Percentiles rank a stretch among this genome's conserved stretches.
Conservation (phyloP, 2,113 vertebrate species). For the zebrafish (Danio rerio) region GRCz12tu NC_133196.1:12718501-12719000, state of each 20-base stretch:
- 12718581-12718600: no score
- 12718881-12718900: conserved; percentile 69
- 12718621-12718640: no score
- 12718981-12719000: conserved; percentile 70
- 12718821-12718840: conserved; percentile 81
- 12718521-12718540: no score
- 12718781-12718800: conserved; percentile 85
- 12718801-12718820: conserved; percentile 86
- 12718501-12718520: no score
- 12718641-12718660: no score
- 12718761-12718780: neutral
- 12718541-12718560: no score
- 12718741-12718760: no score
- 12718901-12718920: conserved; percentile 40
- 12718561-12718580: no score
- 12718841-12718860: conserved; percentile 85
- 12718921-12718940: conserved; percentile 70
- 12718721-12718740: neutral
- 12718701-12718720: no score
- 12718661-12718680: no score
- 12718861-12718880: conserved; percentile 80
- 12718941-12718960: conserved; percentile 80
- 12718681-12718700: no score
- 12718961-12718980: conserved; percentile 84
- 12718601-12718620: no score